Evolutionary conservation across 53 echinoderm and acorn worm species (phyloP), one percentile per base, ranked within the genome.

Genomic region (Echinometra lucunter): DNA sequence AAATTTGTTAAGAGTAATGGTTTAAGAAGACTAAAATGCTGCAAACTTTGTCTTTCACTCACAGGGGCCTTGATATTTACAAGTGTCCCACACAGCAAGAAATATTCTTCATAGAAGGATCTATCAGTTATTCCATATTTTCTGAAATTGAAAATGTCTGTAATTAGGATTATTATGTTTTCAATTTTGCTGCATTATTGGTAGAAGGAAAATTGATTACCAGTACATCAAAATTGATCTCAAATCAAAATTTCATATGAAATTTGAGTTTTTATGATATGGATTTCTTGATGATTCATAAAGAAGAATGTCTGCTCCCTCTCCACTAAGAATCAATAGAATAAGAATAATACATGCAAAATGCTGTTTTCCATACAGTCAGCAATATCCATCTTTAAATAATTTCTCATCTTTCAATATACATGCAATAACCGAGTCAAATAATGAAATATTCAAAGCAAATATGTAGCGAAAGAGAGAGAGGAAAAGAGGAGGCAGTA

Each of bases 211-310:
- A 47, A 85, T 85, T 85, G 85, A 85, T 85, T 85, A n/a, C n/a
- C n/a, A n/a, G n/a, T 49, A 85, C 49, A 49, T 85, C 27, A 15
- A 28, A 85, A 85, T 49, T 47, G 85, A 85, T 85, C 85, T 19
- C 16, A 5, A 49, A 85, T 47, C n/a, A 85, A 45, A 27, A 49
- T 85, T 30, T 9, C n/a, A 49, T 85, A 49, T 85, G 85, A 85
- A 85, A 85, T 40, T 85, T 13, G 12, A 85, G 40, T 85, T 49
- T 85, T 47, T 16, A 85, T 19, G 30, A 28, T 45, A 85, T 85
- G 30, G 85, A 85, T 85, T 85, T 85, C n/a, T 85, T 53, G 85
- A 85, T 85, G 85, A 85, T 85, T 85, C 85, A 85, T 85, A 85
- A 85, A 85, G 85, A 85, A 85, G 28, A 11, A n/a, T 28, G 85